Conservation (phyloP, 2,797 vertebrate species). For the Oreochromis mossambicus region DNA sequence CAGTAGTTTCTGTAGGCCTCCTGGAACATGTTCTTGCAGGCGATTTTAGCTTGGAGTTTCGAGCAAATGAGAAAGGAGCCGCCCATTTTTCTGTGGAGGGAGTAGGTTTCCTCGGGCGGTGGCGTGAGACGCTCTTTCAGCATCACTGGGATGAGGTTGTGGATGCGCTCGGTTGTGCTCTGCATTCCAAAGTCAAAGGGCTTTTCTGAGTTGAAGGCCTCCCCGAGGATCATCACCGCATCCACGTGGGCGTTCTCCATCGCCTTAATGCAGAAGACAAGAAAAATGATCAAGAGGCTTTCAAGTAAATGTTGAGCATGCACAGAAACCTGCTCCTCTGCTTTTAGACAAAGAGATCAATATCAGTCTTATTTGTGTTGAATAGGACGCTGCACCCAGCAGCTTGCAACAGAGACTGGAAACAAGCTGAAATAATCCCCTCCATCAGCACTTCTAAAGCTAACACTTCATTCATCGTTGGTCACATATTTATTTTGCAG, state of each 20-base stretch:
- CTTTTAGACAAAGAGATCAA: neutral
- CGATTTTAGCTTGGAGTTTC: slow-evolving; percentile 85
- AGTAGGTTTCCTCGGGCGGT: slow-evolving; percentile 94
- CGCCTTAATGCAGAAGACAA: slow-evolving; percentile 58
- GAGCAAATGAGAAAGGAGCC: slow-evolving; percentile 98
- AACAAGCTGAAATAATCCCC: neutral
- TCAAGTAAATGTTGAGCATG: neutral
- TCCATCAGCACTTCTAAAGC: neutral
- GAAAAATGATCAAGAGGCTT: neutral
- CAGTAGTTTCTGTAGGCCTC: slow-evolving; percentile 84
- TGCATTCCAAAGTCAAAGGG: slow-evolving; percentile 89
- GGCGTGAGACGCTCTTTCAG: slow-evolving; percentile 89
- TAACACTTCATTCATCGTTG: neutral
- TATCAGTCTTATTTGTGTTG: neutral
- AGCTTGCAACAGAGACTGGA: neutral
- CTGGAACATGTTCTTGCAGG: slow-evolving; percentile 89
- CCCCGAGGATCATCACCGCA: slow-evolving; percentile 93
- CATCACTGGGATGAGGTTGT: slow-evolving; percentile 91
- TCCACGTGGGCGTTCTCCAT: slow-evolving; percentile 93
- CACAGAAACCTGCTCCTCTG: neutral
- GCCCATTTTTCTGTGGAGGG: slow-evolving; percentile 96
- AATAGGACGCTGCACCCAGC: neutral
- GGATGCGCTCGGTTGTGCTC: slow-evolving; percentile 92
- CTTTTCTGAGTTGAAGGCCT: slow-evolving; percentile 85
- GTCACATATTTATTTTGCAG: neutral